A percentile compares a stretch with the other conserved stretches of the same genome.
These are phyloP conservation scores for Epinephelus moara DNA, from an alignment of 2,113 vertebrate genomes.

Conservation along the genomic window DNA sequence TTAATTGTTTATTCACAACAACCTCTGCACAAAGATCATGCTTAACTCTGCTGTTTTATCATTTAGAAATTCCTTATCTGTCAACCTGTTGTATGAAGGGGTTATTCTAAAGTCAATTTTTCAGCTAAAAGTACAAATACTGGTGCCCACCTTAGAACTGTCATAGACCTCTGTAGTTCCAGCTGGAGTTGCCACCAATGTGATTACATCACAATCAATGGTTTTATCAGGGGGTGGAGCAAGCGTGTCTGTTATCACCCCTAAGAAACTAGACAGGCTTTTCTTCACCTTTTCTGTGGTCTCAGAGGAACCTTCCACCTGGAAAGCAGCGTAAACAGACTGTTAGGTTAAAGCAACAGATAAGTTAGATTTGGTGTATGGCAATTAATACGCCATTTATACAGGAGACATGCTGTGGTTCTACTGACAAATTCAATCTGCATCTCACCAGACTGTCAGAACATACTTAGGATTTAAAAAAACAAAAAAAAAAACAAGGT, in stretches of 20 bases:
- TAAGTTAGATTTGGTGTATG: not conserved
- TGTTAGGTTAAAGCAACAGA: too few relatives aligned
- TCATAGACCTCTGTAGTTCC: conserved; percentile 97
- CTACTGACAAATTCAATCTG: not conserved
- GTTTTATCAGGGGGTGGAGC: conserved; percentile 97
- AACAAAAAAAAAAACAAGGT: not conserved
- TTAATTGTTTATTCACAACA: not conserved
- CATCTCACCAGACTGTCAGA: not conserved
- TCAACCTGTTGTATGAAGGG: not conserved
- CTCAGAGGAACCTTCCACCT: conserved; percentile 93
- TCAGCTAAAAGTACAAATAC: not conserved
- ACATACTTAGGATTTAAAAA: not conserved
- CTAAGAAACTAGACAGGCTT: conserved; percentile 94
- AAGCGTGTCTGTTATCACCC: conserved; percentile 97
- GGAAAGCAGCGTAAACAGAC: not conserved
- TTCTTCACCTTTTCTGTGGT: conserved; percentile 96
- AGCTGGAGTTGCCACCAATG: conserved; percentile 93
- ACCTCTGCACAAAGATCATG: not conserved
- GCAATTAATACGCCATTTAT: not conserved
- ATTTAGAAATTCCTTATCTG: not conserved
- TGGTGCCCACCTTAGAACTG: conserved; percentile 90
- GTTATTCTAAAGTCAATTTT: not conserved
- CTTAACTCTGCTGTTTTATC: not conserved
- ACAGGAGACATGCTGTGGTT: too few relatives aligned
- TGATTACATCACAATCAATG: conserved; percentile 98